These are phyloP conservation scores for Tolmerus cingulatus DNA, from an alignment of 2,888 invertebrate species.

Conservation along the genomic window DNA sequence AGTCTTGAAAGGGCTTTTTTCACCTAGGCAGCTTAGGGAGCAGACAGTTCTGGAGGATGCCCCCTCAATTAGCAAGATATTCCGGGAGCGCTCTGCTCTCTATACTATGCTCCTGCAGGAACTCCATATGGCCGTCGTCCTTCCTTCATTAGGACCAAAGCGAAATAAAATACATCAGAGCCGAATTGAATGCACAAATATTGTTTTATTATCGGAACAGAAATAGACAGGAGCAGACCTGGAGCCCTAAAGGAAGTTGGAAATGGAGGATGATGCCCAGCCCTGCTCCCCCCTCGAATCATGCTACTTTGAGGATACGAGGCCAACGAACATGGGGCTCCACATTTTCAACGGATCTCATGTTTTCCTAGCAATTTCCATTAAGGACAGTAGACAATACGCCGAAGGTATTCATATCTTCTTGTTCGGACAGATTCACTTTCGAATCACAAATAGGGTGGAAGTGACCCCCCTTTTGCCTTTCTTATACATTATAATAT, in stretches of 20 bases:
- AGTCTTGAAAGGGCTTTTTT: conserved; percentile 1
- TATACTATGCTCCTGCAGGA: background rate
- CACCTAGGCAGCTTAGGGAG: background rate
- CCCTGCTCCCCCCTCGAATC: background rate
- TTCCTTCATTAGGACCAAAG: background rate
- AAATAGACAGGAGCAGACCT: background rate
- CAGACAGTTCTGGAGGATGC: background rate
- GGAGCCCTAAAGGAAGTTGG: background rate
- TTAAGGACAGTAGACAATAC: background rate
- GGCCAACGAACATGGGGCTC: background rate
- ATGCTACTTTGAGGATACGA: background rate
- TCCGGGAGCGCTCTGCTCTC: background rate
- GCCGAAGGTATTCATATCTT: conserved; percentile 8
- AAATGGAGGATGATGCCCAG: background rate
- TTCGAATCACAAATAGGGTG: conserved; percentile 14
- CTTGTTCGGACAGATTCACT: conserved; percentile 11
- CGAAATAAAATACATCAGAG: background rate
- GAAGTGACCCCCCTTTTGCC: background rate
- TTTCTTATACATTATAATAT: background rate
- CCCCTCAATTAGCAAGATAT: conserved; percentile 9
- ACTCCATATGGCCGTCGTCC: background rate
- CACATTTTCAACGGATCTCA: background rate
- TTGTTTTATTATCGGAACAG: background rate
- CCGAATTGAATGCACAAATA: background rate
- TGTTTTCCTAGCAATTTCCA: conserved; percentile 36